Evolutionary conservation across 2,888 invertebrate genomes (phyloP).

Genomic region (Chaetoderma sp.): DNA sequence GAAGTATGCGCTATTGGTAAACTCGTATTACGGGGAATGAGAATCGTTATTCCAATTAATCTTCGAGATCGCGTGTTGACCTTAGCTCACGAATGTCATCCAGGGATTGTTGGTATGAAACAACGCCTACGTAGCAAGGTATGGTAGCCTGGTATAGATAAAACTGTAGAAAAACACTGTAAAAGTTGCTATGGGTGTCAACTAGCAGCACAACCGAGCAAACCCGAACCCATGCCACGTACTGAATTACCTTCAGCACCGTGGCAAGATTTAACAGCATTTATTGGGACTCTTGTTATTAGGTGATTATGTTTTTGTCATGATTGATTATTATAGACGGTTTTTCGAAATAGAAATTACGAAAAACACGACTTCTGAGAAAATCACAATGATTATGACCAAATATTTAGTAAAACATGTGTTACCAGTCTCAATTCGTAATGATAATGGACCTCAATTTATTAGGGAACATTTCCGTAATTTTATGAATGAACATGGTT

Average conservation of each 20-base stretch:
- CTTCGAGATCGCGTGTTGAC: slow-evolving; percentile 18
- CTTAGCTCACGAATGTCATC: slow-evolving; percentile 33
- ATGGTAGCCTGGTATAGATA: slow-evolving; percentile 37
- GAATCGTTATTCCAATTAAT: slow-evolving; percentile 32
- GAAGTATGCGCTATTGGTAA: slow-evolving; percentile 32
- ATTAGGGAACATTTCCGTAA: slow-evolving; percentile 1
- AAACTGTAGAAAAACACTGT: slow-evolving; percentile 10
- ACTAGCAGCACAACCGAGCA: background rate
- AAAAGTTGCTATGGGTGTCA: slow-evolving; percentile 11
- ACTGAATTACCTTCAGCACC: slow-evolving; percentile 18
- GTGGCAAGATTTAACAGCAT: slow-evolving; percentile 25
- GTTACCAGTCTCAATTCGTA: slow-evolving; percentile 8
- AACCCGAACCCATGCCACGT: slow-evolving; percentile 20
- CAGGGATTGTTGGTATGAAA: slow-evolving; percentile 30
- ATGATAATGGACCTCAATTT: slow-evolving; percentile 19
- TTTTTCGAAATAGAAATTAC: slow-evolving; percentile 17
- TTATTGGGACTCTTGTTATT: slow-evolving; percentile 20
- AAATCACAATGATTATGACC: slow-evolving; percentile 9
- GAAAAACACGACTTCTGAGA: slow-evolving; percentile 19
- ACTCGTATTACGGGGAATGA: slow-evolving; percentile 37
- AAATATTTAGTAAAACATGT: slow-evolving; percentile 14
- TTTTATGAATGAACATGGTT: slow-evolving; percentile 4
- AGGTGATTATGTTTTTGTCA: slow-evolving; percentile 19
- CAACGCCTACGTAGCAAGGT: slow-evolving; percentile 21
- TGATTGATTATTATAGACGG: slow-evolving; percentile 27